Evolutionary conservation across 2,113 vertebrate genomes (phyloP).

Genomic region (Oxyura jamaicensis): DNA sequence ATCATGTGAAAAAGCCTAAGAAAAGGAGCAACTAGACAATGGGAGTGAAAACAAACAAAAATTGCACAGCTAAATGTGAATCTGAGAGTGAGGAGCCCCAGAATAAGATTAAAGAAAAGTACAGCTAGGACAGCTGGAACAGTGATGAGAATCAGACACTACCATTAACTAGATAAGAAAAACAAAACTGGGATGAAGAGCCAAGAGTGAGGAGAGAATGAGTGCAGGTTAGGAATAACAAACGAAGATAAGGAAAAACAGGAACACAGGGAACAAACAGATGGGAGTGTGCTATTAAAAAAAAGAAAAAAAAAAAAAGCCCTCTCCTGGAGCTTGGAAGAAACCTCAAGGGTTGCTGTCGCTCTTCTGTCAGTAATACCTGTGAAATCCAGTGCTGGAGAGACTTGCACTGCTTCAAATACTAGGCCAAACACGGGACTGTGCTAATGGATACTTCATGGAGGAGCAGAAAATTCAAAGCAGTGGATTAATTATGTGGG

Average conservation of each 20-base stretch:
- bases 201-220: neutral
- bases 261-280: neutral
- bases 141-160: neutral
- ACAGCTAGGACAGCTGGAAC: neutral
- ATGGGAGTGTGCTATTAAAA: slow-evolving; percentile 7
- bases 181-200: slow-evolving; percentile 2
- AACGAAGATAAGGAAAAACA: slow-evolving; percentile 28
- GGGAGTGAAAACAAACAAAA: neutral
- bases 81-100: neutral
- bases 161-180: slow-evolving; percentile 2
- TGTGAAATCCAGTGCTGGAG: slow-evolving; percentile 22
- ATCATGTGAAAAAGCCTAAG: neutral
- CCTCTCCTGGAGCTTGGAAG: slow-evolving; percentile 16
- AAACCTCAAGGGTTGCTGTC: neutral
- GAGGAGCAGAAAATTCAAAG: neutral
- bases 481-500: neutral
- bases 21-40: neutral
- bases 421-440: neutral
- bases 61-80: neutral
- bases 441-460: neutral
- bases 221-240: slow-evolving; percentile 32
- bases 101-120: neutral
- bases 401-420: neutral
- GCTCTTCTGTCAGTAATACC: slow-evolving; percentile 14
- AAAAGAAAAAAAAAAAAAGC: slow-evolving; percentile 10